Percentiles rank a stretch among this genome's conserved stretches.
Conservation (phyloP, 2,797 vertebrate species). For the Cyprinodon diabolis region DNA sequence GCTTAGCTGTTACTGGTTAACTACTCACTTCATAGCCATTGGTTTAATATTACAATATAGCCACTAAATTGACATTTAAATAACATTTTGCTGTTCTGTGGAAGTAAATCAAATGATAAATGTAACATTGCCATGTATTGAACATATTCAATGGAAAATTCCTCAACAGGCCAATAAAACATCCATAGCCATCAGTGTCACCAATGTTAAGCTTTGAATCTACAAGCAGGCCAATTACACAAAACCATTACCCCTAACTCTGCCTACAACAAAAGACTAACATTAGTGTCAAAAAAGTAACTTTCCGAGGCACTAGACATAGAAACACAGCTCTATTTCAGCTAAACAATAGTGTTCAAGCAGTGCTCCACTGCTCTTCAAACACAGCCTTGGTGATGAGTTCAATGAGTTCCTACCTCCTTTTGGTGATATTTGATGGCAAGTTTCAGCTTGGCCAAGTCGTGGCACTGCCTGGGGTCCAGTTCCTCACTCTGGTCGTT, state of each 20-base stretch:
- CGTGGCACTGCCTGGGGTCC: constrained; percentile 92
- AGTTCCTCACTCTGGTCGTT: constrained; percentile 92
- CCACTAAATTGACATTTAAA: not conserved
- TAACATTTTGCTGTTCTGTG: not conserved
- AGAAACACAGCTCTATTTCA: not conserved
- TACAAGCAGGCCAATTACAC: not conserved
- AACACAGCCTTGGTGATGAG: not conserved
- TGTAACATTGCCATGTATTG: not conserved
- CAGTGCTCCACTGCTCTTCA: not conserved
- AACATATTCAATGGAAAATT: not conserved
- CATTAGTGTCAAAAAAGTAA: not conserved
- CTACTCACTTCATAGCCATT: not conserved
- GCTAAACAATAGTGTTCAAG: not conserved
- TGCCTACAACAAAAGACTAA: not conserved
- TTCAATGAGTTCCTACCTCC: constrained; percentile 59
- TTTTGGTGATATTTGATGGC: constrained; percentile 98
- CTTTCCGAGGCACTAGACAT: not conserved
- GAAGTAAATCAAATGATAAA: not conserved
- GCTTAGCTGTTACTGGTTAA: not conserved
- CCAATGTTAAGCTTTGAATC: not conserved
- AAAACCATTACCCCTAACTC: constrained; percentile 1
- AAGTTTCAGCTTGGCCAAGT: constrained; percentile 95
- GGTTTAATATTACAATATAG: not conserved
- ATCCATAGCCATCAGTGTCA: not conserved
- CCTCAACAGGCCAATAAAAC: not conserved